Evolutionary conservation across 2,113 vertebrate species (phyloP), one percentile per base, ranked within the genome.

Genomic region (Gobio gobio): DNA sequence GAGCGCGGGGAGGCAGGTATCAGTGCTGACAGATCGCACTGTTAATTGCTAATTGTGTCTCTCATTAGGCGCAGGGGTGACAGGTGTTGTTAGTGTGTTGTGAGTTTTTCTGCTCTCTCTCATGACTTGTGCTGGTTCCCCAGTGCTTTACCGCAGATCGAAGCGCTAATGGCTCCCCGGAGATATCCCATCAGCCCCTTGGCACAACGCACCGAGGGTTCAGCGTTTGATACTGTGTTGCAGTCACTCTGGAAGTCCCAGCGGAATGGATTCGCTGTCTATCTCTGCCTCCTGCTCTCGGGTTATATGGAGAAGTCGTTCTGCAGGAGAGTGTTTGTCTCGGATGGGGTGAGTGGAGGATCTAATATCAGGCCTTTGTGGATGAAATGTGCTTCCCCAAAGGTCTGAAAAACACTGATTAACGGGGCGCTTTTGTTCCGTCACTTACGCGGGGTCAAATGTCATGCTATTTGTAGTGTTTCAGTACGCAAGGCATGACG

Each of bases 11-110:
- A 92, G 90, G 92, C 90, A 91, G 93, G 92, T 94, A 95, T 94
- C 95, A 94, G 92, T 90, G 92, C 93, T 94, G 94, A 95, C 94
- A 95, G 93, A 95, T 94, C 93, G 92, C 92, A 90, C 90, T 90
- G 93, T 92, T 95, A 95, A 95, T 95, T 95, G 94, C 93, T 95
- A 95, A 95, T 94, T 94, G 94, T 94, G 94, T 94, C 93, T 94
- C 94, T 95, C 94, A 95, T 95, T 95, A 95, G 92, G 92, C 90
- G 88, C 88, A 63, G 92, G 91, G 95, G 94, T 95, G 94, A 95
- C 95, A 95, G 95, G 94, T 95, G 95, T 94, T 94, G 94, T 94
- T 93, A 94, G 94, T 92, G 91, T 94, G 93, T 93, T 94, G 92
- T 92, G 92, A 94, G 91, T 93, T 93, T 88, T 89, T 90, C 85